Base-by-base conservation (phyloP, 64 coral and sea anemone species). In the Trachythela sp. region DNA sequence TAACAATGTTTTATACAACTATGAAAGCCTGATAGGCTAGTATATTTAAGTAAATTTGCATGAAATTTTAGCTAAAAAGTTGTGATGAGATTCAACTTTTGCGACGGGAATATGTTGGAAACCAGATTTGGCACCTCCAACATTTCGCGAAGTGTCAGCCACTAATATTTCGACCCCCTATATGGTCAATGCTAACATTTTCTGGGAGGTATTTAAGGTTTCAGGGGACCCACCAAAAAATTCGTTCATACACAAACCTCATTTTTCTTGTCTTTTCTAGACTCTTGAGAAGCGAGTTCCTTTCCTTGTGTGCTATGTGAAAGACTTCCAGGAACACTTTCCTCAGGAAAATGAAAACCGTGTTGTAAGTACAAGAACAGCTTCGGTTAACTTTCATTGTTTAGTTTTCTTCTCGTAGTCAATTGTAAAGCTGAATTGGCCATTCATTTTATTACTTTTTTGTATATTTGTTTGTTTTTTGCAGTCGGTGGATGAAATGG, bases 401-500 rank as follows among this genome's bases (percentile, higher is more conserved):
- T n/a, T n/a, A n/a, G n/a, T n/a, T n/a, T n/a, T n/a, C n/a, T n/a
- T n/a, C n/a, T n/a, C n/a, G 13, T 18, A 37, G 42, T 45, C 42
- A 6, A 11, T 45, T 45, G 4, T 45, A 45, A 45, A 45, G 42
- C n/a, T n/a, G 8, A n/a, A 64, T 8, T 26, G 24, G 14, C 7
- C 24, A 64, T 9, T 64, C 24, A 18, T n/a, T 1, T 6, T 6
- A n/a, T 2, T 0, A 64, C 56, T 20, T 20, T 64, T 18, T 24
- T 27, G 56, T 20, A 18, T 18, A 18, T 64, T 64, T 64, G 20
- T 64, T 6, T 64, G 8, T 64, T 64, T 64, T 26, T 64, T 26
- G 56, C 30, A 99, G 96, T 49, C 91, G 42, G 89, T 99, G 14
- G 96, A 99, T 77, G 96, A 99, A 68, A 99, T 99, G 96, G 91